phyloP scores from a whole-genome alignment of 2,113 vertebrate species.

The Actenoides lindsayi region DNA sequence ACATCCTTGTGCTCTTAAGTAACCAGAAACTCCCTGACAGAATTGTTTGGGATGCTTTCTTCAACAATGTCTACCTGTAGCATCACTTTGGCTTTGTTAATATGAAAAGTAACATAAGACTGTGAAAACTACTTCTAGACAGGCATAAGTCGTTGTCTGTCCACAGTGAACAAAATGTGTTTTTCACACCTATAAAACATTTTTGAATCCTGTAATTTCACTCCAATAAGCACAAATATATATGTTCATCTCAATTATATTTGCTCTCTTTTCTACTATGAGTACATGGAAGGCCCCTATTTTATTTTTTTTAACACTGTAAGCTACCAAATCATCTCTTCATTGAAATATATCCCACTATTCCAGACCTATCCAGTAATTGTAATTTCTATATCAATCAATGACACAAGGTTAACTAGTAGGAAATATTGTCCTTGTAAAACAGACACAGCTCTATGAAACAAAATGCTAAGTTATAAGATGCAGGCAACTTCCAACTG shows the following conservation, averaged over 20 bases:
- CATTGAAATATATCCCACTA: not conserved
- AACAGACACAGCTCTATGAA: not conserved
- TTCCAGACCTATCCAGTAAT: not conserved
- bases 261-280: not conserved
- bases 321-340: not conserved
- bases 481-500: not conserved
- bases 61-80: not conserved
- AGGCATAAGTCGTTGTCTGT: not conserved
- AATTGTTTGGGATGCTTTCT: not conserved
- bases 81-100: not conserved
- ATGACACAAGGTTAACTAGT: not conserved
- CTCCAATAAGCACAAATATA: not conserved
- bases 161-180: not conserved
- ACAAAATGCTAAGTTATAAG: not conserved
- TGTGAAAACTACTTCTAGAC: not conserved
- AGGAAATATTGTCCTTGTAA: not conserved
- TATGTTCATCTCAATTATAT: not conserved
- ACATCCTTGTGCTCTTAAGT: not conserved
- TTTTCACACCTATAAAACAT: not conserved
- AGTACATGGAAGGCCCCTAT: not conserved
- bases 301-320: not conserved
- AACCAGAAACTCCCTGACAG: not conserved
- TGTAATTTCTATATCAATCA: not conserved
- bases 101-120: not conserved
- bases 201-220: not conserved